Evolutionary conservation across 92 coral and sea anemone species (phyloP).

Genomic region (Phymanthus crucifer): DNA sequence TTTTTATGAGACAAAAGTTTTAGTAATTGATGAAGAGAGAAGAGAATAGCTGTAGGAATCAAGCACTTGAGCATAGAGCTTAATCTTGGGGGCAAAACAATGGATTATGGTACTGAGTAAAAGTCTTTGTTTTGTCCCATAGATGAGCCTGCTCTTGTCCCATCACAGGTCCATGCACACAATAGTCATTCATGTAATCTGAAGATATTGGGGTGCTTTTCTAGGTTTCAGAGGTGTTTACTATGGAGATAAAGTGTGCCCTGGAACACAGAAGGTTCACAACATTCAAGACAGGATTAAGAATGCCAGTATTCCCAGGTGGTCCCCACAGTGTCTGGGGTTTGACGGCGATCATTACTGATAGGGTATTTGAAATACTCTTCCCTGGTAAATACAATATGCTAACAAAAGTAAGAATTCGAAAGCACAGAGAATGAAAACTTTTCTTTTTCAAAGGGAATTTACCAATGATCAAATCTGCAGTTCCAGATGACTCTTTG

Average conservation of each 20-base stretch:
- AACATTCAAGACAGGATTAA: conserved; percentile 55
- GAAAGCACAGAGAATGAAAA: neutral
- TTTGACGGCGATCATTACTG: conserved; percentile 73
- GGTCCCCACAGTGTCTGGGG: conserved; percentile 90
- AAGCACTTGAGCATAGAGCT: too few relatives aligned
- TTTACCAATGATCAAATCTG: too few relatives aligned
- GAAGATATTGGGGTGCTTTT: neutral
- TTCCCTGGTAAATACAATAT: conserved; percentile 61
- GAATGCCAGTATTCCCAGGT: conserved; percentile 74
- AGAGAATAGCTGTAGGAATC: neutral
- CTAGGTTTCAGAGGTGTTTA: conserved; percentile 82
- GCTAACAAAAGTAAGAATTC: neutral
- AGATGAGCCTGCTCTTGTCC: too few relatives aligned
- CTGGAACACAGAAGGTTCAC: conserved; percentile 63
- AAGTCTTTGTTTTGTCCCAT: too few relatives aligned
- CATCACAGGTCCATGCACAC: too few relatives aligned
- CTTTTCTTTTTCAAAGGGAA: too few relatives aligned
- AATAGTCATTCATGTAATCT: neutral
- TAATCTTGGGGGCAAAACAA: too few relatives aligned
- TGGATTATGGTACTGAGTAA: too few relatives aligned
- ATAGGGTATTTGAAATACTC: conserved; percentile 57
- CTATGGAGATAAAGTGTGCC: conserved; percentile 58
- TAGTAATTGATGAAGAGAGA: neutral
- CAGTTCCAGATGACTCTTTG: too few relatives aligned
- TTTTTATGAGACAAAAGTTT: conserved; percentile 12